Conservation (phyloP, 2,113 vertebrate genomes). For the Callocephalon fimbriatum region DNA sequence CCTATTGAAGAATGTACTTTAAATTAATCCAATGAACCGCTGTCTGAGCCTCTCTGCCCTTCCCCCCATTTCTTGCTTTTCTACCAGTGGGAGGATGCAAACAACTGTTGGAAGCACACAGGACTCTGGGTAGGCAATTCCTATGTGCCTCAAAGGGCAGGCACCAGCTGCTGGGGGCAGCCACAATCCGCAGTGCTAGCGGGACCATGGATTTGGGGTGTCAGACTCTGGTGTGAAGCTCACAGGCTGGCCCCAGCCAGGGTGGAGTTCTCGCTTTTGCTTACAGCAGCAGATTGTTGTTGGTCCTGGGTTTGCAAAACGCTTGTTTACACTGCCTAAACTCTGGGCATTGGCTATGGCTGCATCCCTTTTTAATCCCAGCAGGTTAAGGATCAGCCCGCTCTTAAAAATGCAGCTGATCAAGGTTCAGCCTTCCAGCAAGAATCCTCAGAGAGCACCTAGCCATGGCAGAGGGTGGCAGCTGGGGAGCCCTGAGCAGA, state of each 20-base stretch:
- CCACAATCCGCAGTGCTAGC: background rate
- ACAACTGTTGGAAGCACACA: background rate
- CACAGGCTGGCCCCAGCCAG: background rate
- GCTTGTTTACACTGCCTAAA: background rate
- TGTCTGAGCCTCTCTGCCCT: conserved; percentile 1
- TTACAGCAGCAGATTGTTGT: background rate
- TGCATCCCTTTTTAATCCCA: background rate
- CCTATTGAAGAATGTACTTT: background rate
- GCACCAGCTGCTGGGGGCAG: background rate
- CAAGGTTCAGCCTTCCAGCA: background rate
- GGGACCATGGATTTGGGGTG: background rate
- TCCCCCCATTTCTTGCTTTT: background rate
- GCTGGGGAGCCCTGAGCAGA: background rate
- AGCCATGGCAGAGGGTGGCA: background rate
- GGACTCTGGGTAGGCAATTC: background rate
- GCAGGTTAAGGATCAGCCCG: background rate
- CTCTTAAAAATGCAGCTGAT: background rate
- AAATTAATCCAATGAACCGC: background rate
- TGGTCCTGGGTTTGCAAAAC: background rate
- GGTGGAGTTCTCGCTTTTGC: background rate
- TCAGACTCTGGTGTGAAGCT: background rate
- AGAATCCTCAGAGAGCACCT: background rate
- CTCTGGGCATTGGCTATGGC: background rate
- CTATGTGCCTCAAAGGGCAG: background rate
- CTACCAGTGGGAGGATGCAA: background rate